A percentile compares a stretch with the other conserved stretches of the same genome.
Evolutionary conservation across 2,113 vertebrate genomes (phyloP).

Genomic region (Chaenogobius annularis): DNA sequence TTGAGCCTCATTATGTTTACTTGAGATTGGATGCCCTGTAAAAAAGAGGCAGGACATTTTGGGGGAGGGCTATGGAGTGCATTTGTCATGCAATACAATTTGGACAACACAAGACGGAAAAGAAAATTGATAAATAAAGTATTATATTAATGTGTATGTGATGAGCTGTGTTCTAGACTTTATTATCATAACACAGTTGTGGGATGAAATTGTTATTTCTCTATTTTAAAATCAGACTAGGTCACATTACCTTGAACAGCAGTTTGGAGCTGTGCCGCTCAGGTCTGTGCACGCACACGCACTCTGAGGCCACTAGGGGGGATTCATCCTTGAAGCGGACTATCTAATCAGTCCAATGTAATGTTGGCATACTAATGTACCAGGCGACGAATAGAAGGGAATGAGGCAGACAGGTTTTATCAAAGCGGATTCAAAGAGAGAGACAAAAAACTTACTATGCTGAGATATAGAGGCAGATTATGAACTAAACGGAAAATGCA

Average conservation of each 20-base stretch:
- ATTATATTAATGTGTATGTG: no score
- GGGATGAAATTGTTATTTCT: slow-evolving; percentile 46
- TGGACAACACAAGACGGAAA: neutral
- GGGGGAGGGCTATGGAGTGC: no score
- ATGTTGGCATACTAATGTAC: slow-evolving; percentile 70
- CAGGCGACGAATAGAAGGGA: slow-evolving; percentile 35
- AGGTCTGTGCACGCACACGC: slow-evolving; percentile 15
- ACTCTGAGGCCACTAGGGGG: slow-evolving; percentile 49
- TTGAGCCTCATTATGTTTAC: no score
- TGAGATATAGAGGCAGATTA: slow-evolving; percentile 40
- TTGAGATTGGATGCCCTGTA: no score
- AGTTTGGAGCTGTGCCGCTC: neutral
- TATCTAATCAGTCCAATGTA: slow-evolving; percentile 74
- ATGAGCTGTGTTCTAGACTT: no score
- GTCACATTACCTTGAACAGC: slow-evolving; percentile 48
- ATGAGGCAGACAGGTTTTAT: slow-evolving; percentile 52
- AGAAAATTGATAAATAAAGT: neutral
- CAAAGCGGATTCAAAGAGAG: slow-evolving; percentile 56
- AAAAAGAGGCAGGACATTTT: no score
- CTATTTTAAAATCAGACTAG: slow-evolving; percentile 53
- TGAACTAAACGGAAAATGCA: slow-evolving; percentile 46
- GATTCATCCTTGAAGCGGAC: slow-evolving; percentile 70
- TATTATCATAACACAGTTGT: no score
- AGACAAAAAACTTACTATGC: slow-evolving; percentile 21
- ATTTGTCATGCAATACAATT: neutral